Base-by-base conservation (phyloP, 2,888 invertebrate genomes). In the Neoaliturus tenellus region DNA sequence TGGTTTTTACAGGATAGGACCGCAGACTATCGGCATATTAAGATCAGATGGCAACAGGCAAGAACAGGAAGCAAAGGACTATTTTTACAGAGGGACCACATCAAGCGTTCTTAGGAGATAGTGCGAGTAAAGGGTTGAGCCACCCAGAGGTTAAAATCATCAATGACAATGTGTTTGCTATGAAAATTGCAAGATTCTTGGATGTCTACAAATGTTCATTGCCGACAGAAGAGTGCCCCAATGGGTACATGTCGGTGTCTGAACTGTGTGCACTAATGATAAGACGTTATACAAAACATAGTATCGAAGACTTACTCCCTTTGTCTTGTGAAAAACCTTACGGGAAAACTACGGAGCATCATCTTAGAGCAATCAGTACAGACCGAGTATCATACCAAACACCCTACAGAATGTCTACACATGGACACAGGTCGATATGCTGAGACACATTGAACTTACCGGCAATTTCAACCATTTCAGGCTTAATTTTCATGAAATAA, bases 381-480 rank as follows among this genome's bases (percentile, higher is more conserved):
- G 71, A 31, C 71, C 71, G 14, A 33, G 71, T 20, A 71, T 71
- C 28, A 33, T 71, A 12, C 71, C 71, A n/a, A 71, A 71, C 33
- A 71, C 71, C 2, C 14, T 71, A n/a, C 71, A 71, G 39, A 71
- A 71, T 31, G 39, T 71, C 17, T 71, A 71, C 71, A 71, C 71
- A 12, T 71, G 71, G 71, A 5, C 6, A 3, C 5, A 20, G 1
- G 71, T 71, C 1, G 35, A 71, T 20, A 71, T 71, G 71, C 5
- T 71, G 14, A 6, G 33, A n/a, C 28, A 71, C 33, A 2, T 14
- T 1, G 35, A 8, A 3, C 39, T 71, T 2, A 14, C 35, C 12
- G 5, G 1, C 1, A 71, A n/a, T 39, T 3, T 33, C 12, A 3
- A 12, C 20, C 71, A 28, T 33, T 71, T 12, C 35, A 8, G 5